phyloP scores from a whole-genome alignment of 2,888 invertebrate species.

The Agrotis ipsilon region DNA sequence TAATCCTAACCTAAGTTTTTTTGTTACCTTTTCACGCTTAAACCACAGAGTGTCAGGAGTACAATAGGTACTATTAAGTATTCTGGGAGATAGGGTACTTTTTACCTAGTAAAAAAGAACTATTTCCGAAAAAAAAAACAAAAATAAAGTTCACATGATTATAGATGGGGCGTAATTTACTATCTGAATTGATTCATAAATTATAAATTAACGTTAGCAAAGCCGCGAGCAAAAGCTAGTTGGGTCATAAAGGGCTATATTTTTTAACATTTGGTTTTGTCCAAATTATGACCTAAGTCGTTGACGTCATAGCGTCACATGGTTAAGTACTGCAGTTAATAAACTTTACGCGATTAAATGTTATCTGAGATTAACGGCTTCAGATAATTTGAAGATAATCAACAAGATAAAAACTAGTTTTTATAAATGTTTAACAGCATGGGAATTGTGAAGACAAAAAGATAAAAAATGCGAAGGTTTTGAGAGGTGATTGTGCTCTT shows the following conservation, averaged over 20 bases:
- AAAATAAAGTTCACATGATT: too few relatives aligned
- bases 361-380: conserved; percentile 35
- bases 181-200: too few relatives aligned
- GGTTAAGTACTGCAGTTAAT: background rate
- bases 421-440: conserved; percentile 16
- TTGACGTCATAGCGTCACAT: conserved; percentile 20
- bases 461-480: background rate
- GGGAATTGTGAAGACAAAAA: conserved; percentile 2
- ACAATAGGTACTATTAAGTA: too few relatives aligned
- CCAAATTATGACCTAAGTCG: background rate
- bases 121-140: too few relatives aligned
- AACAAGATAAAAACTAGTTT: conserved; percentile 16
- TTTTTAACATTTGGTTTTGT: background rate
- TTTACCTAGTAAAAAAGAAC: too few relatives aligned
- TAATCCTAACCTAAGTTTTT: too few relatives aligned
- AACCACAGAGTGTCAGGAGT: too few relatives aligned
- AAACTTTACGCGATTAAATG: conserved; percentile 32
- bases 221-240: too few relatives aligned
- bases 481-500: background rate
- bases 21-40: too few relatives aligned
- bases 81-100: too few relatives aligned
- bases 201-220: too few relatives aligned
- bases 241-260: background rate
- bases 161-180: too few relatives aligned
- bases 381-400: conserved; percentile 43